Conservation (phyloP, 2,113 vertebrate species). For the Atlantisia rogersi region DNA sequence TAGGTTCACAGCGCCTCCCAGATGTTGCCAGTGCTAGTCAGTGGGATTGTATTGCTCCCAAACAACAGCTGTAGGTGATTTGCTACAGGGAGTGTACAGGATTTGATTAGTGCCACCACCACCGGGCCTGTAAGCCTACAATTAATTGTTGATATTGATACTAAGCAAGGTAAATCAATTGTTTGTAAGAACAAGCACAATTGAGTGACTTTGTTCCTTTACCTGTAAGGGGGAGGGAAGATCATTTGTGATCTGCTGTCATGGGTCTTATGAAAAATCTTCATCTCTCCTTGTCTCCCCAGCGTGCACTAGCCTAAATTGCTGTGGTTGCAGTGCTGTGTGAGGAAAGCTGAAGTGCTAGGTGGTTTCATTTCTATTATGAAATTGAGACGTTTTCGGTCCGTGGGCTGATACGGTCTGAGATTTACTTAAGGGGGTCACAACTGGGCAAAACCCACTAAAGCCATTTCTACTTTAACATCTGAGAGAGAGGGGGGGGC, state of each 20-base stretch:
- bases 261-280: neutral
- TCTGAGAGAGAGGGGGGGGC: neutral
- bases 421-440: neutral
- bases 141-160: conserved; percentile 39
- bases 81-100: neutral
- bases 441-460: neutral
- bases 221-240: neutral
- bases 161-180: neutral
- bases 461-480: neutral
- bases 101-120: conserved; percentile 50
- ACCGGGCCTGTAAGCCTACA: neutral
- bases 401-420: neutral
- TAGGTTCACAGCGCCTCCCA: conserved; percentile 4
- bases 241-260: neutral
- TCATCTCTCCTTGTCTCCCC: neutral
- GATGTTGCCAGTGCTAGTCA: neutral
- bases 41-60: conserved; percentile 30
- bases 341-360: neutral
- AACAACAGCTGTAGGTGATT: neutral
- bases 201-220: neutral
- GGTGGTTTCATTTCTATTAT: neutral
- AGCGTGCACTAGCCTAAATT: too few relatives aligned
- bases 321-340: neutral
- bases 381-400: neutral
- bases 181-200: neutral